Percentiles rank a stretch among this genome's conserved stretches.
These are phyloP conservation scores for Drosophila engyochracea DNA, from an alignment of 2,888 invertebrate genomes.

Conservation along the genomic window DNA sequence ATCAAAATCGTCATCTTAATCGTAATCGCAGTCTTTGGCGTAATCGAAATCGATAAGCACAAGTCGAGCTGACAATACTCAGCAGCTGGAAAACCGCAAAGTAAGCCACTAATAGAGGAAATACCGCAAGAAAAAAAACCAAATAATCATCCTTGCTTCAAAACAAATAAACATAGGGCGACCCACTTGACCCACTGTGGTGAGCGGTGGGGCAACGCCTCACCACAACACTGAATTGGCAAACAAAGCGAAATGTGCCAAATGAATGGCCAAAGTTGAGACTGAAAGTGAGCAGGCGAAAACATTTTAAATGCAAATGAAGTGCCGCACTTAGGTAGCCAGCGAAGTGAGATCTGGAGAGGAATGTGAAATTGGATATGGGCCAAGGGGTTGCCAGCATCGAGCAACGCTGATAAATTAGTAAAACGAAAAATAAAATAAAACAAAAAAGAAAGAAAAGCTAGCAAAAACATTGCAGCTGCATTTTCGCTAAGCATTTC, in stretches of 20 bases:
- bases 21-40: slow-evolving; percentile 45
- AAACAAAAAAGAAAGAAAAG: slow-evolving; percentile 5
- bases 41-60: slow-evolving; percentile 41
- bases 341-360: slow-evolving; percentile 49
- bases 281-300: slow-evolving; percentile 67
- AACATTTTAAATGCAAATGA: slow-evolving; percentile 79
- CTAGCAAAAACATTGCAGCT: slow-evolving; percentile 22
- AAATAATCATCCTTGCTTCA: slow-evolving; percentile 21
- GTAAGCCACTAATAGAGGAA: slow-evolving; percentile 8
- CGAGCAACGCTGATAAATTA: slow-evolving; percentile 64
- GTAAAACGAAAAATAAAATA: slow-evolving; percentile 20
- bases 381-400: slow-evolving; percentile 31
- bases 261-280: slow-evolving; percentile 72
- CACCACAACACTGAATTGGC: slow-evolving; percentile 41
- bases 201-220: slow-evolving; percentile 13
- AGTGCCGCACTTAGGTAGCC: slow-evolving; percentile 71
- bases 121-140: not conserved
- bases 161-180: slow-evolving; percentile 55
- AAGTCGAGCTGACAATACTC: slow-evolving; percentile 8
- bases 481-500: slow-evolving; percentile 33
- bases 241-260: slow-evolving; percentile 77
- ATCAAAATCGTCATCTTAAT: slow-evolving; percentile 33
- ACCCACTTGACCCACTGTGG: slow-evolving; percentile 71
- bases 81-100: slow-evolving; percentile 13
- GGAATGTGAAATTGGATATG: slow-evolving; percentile 19